Evolutionary conservation across 1,140 invertebrate genomes (phyloP).

Genomic region (Ridgeia piscesae): DNA sequence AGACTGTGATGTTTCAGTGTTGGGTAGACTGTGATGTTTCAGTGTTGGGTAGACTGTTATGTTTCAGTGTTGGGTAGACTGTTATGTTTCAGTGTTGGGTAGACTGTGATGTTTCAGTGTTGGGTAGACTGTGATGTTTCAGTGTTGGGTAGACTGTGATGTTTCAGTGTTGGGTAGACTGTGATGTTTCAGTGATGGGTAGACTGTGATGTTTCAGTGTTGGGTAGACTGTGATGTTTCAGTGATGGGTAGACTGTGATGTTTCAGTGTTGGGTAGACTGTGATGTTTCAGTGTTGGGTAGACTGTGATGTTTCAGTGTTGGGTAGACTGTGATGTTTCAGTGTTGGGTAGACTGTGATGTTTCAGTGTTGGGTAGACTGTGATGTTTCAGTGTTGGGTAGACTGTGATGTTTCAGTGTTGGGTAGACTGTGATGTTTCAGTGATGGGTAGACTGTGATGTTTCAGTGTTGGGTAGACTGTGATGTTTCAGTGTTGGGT

Average conservation of each 20-base stretch:
- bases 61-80: not conserved
- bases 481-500: not conserved
- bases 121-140: not conserved
- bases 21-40: not conserved
- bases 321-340: not conserved
- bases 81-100: not conserved
- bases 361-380: not conserved
- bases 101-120: constrained; percentile 1
- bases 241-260: not conserved
- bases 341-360: not conserved
- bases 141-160: not conserved
- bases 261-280: not conserved
- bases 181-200: not conserved
- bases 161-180: not conserved
- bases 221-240: not conserved
- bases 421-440: not conserved
- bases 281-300: not conserved
- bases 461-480: not conserved
- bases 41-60: not conserved
- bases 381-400: not conserved
- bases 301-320: constrained; percentile 1
- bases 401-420: constrained; percentile 1
- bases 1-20: constrained; percentile 1
- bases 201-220: constrained; percentile 1
- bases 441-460: not conserved